Conservation (phyloP, 64 coral and sea anemone species). For the Orbicella faveolata region DNA sequence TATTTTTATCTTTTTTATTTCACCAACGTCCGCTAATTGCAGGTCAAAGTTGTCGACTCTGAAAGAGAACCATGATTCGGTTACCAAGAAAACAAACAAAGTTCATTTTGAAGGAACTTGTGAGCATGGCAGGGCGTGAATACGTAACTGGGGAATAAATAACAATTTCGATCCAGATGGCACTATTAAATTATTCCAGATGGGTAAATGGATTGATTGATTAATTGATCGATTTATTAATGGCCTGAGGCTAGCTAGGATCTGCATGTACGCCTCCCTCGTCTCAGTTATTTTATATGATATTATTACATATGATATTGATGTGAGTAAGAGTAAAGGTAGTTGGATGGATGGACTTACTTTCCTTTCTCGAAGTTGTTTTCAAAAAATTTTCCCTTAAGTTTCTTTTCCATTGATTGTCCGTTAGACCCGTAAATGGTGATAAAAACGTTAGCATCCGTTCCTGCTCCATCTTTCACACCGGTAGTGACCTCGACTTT, state of each 20-base stretch:
- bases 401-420: not conserved
- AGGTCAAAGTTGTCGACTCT: slow-evolving; percentile 10
- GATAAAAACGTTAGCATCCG: slow-evolving; percentile 13
- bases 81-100: no score
- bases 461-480: not conserved
- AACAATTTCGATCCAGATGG: no score
- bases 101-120: no score
- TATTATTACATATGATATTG: no score
- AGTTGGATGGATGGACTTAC: not conserved
- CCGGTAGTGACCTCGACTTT: not conserved
- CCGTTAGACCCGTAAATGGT: not conserved
- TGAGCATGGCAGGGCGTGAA: no score
- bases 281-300: no score
- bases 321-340: not conserved
- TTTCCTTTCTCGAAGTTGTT: slow-evolving; percentile 29
- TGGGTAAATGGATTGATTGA: not conserved
- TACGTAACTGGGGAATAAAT: no score
- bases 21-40: not conserved
- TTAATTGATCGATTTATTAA: no score
- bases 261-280: no score
- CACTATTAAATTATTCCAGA: not conserved
- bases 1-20: slow-evolving; percentile 28
- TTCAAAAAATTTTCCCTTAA: not conserved
- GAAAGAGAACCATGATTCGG: not conserved
- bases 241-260: no score